Base-by-base conservation (phyloP, 1,140 invertebrate genomes). In the Halictus rubicundus region DNA sequence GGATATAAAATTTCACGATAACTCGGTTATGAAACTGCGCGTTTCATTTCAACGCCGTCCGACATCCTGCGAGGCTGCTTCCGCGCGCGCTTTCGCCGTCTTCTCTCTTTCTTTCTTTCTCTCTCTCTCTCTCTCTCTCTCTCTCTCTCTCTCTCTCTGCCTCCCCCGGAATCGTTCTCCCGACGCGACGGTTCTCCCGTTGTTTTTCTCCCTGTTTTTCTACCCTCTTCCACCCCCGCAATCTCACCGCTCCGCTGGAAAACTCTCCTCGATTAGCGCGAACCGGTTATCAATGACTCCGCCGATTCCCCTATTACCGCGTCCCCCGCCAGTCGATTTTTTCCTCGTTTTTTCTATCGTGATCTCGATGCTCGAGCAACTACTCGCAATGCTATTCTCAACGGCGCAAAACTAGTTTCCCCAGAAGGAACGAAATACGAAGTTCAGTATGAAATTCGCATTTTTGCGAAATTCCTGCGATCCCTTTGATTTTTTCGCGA, bases 1-100 rank as follows among this genome's bases (percentile, higher is more conserved):
- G 79, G 74, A 84, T 79, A 85, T 85, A 82, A 85, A 85, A 85
- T 85, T 81, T 85, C 79, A 75, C 70, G 70, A 82, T 81, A 84
- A 85, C 84, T 85, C 83, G 57, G 69, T 85, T 85, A 84, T 75
- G 79, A 84, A 84, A 75, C 49, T 68, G 79, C 79, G 72, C 74
- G 61, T 75, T 81, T 78, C 70, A 63, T 76, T 77, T 71, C 66
- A 74, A 80, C n/a, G 63, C 64, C 21, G 21, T 27, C 54, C 37
- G 25, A 23, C 64, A 63, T 79, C 19, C 69, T 64, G 61, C 39
- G 42, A 10, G 23, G 63, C 2, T 1, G 21, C 19, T 52, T 10
- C 27, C 23, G 27, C 12, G 37, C 60, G 14, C 14, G 4, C 27
- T 14, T 5, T 27, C 5, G 2, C 4, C 63, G 21, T 42, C 63